Base-by-base conservation (phyloP, 2,888 invertebrate species). In the Cataglyphis rosenhaueri region DNA sequence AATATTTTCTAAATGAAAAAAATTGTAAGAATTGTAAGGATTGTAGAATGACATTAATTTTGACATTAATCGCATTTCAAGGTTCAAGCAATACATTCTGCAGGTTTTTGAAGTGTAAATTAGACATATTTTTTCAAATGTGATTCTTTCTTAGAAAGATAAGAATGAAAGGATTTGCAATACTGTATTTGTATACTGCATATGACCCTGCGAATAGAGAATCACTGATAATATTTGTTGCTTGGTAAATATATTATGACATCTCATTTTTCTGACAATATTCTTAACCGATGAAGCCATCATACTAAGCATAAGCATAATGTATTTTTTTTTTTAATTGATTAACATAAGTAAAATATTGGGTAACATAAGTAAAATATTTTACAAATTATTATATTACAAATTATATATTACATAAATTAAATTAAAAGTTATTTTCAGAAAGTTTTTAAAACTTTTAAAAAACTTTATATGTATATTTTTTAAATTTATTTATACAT, bases 61-160 rank as follows among this genome's bases (percentile, higher is more conserved):
- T 18, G 44, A 12, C 8, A 75, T 48, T 48, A 25, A 62, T 61
- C 44, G 25, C 2, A 32, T 44, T 44, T 18, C 44, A 70, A 78
- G 18, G 25, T 70, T 35, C 3, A 70, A 70, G 32, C 9, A 41
- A 2, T 52, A 32, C 32, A 38, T 52, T 62, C n/a, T 35, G 10
- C 32, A 59, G 18, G 44, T 44, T 78, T 52, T 70, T 70, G 21
- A 70, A 70, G 32, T 78, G 25, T 32, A 78, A 78, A 70, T 59
- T 38, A 78, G 44, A 61, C 10, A 59, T 41, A 57, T 21, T 18
- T 21, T 21, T 78, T 59, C 1, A 35, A 70, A 78, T 12, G 35
- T 38, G 44, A 44, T 70, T 78, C 70, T 48, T 70, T 78, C 70
- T 61, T 32, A 18, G 70, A 78, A 78, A 59, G 44, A 70, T 75